Evolutionary conservation across 2,888 invertebrate genomes (phyloP), one percentile per base, ranked within the genome.

Genomic region (Allophyes oxyacanthae): DNA sequence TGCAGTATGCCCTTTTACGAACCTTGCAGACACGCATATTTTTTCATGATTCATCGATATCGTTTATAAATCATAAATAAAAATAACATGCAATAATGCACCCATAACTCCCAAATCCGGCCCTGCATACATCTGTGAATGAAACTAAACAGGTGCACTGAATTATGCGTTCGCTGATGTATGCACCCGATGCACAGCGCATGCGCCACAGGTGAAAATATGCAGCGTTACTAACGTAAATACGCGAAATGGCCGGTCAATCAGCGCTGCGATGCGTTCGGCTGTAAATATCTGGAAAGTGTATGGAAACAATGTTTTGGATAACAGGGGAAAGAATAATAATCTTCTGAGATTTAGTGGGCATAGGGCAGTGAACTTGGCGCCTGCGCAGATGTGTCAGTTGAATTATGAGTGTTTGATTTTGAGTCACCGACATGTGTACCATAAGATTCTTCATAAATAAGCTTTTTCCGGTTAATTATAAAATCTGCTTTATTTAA

Each of bases 81-180:
- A 1, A 0, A 8, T 3, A 6, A 0, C 10, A 49, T 6, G 9
- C 53, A 33, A 45, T 15, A 45, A 30, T 0, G 8, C 26, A 15
- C 28, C 20, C 0, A 9, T 6, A n/a, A 26, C 11, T 25, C 8
- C 40, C 3, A 46, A 76, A 34, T 77, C 6, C 68, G 57, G 28
- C 57, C 54, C 77, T 75, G 77, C 28, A 9, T 6, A n/a, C 46
- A 46, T 46, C 46, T 42, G 57, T 54, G 65, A 72, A 72, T 72
- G 78, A 79, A 66, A 77, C 72, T 68, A 77, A 78, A 64, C 79
- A 79, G 79, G 77, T 78, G 79, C 64, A 56, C 55, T 75, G 76
- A 76, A 60, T 67, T 65, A 69, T 65, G 64, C 61, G 65, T 65
- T 51, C 64, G 65, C 62, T 77, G 77, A 77, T 78, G 82, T 78